Conservation (phyloP, 1,140 invertebrate species). For the Harlomillsia oculata region DNA sequence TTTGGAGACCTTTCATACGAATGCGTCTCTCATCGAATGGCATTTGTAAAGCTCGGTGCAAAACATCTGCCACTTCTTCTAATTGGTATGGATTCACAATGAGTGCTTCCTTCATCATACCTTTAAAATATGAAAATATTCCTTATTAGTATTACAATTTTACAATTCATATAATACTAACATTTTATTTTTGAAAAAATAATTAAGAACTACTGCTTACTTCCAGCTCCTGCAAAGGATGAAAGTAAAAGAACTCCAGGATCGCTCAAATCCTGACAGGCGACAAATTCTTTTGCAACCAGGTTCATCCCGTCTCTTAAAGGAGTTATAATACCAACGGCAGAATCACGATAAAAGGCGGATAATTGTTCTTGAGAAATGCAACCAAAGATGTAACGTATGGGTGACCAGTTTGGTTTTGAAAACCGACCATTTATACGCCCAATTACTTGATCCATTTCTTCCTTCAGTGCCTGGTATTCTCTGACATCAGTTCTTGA, state of each 20-base stretch:
- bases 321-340: slow-evolving; percentile 43
- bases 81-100: slow-evolving; percentile 44
- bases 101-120: slow-evolving; percentile 40
- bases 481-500: slow-evolving; percentile 44
- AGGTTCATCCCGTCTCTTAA: slow-evolving; percentile 45
- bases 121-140: slow-evolving; percentile 12
- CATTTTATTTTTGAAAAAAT: too few relatives aligned
- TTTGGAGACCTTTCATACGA: slow-evolving; percentile 41
- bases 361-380: slow-evolving; percentile 41
- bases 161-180: too few relatives aligned
- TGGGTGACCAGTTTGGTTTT: slow-evolving; percentile 43
- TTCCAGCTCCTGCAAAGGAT: slow-evolving; percentile 42
- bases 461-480: slow-evolving; percentile 43
- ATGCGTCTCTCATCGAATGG: slow-evolving; percentile 41
- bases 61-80: slow-evolving; percentile 40
- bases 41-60: slow-evolving; percentile 42
- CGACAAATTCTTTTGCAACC: slow-evolving; percentile 46
- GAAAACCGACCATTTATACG: slow-evolving; percentile 42
- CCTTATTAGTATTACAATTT: too few relatives aligned
- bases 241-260: slow-evolving; percentile 43
- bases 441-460: slow-evolving; percentile 42
- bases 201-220: slow-evolving; percentile 14
- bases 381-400: slow-evolving; percentile 43
- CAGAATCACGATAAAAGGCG: slow-evolving; percentile 42
- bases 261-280: slow-evolving; percentile 40